Base-by-base conservation (phyloP, 92 coral and sea anemone genomes). In the Virgularia gustaviana region DNA sequence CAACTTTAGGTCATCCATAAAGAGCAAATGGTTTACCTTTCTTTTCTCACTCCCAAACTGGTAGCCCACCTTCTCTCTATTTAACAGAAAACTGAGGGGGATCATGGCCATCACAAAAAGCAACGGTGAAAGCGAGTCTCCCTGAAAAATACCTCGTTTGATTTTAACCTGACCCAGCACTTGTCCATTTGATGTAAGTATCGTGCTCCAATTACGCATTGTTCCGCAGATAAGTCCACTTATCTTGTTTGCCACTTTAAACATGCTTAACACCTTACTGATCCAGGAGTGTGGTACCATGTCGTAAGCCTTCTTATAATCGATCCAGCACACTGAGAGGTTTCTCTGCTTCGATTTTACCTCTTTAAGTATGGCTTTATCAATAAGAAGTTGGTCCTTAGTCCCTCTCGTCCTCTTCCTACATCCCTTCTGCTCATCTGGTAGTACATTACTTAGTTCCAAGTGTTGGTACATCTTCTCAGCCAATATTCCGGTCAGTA, bases 351-450 rank as follows among this genome's bases (percentile, higher is more conserved):
- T 27, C 42, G 63, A 19, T 61, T 19, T 20, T 67, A 78, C 23
- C 38, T 78, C 65, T 35, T 43, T 65, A 55, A 79, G 6, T 30
- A 84, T 70, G 54, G 59, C 60, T 71, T 79, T 79, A 36, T 79
- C 84, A 4, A 79, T 59, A 25, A 73, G 33, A 23, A 79, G 45
- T 58, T 81, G 78, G n/a, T 81, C 77, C 58, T 76, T 75, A 12
- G 86, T 81, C 15, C 72, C 85, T 52, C 77, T 31, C 6, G 66
- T 35, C 19, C 71, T 42, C 23, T 23, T 70, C 10, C 83, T 19
- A 15, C 78, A 42, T 27, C 78, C 78, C 59, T 82, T 82, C 62
- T 82, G 77, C 28, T 81, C 81, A 0, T 51, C 56, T 10, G 73
- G 72, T 51, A 65, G 58, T 6, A 63, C 36, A 30, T 71, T 51